phyloP scores from a whole-genome alignment of 92 coral and sea anemone genomes.

The Epizoanthus illoricatus region DNA sequence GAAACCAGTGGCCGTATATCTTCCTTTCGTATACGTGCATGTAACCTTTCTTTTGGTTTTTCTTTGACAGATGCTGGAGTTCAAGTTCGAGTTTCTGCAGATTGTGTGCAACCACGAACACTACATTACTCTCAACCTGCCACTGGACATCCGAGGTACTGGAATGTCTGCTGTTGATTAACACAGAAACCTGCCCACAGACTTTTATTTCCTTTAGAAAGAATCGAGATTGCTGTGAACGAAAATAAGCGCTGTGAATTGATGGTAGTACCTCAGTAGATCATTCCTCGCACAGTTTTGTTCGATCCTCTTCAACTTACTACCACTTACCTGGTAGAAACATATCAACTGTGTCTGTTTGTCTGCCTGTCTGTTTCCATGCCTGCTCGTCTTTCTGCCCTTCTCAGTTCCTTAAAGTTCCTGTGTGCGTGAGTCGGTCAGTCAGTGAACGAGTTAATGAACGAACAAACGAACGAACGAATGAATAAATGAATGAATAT shows the following conservation, averaged over 20 bases:
- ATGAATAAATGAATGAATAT: not conserved
- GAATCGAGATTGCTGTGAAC: not conserved
- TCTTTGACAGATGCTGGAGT: slow-evolving; percentile 90
- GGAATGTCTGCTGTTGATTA: not conserved
- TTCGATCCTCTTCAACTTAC: too few relatives aligned
- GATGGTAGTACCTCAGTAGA: too few relatives aligned
- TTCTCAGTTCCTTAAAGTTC: too few relatives aligned
- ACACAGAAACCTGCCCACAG: not conserved
- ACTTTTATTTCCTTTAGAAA: not conserved
- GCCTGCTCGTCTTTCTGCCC: too few relatives aligned
- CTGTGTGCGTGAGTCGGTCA: too few relatives aligned
- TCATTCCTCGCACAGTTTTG: too few relatives aligned
- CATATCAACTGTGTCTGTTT: not conserved
- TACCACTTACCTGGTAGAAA: too few relatives aligned
- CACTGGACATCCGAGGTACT: slow-evolving; percentile 87
- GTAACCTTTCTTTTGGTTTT: not conserved
- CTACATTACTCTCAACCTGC: slow-evolving; percentile 95
- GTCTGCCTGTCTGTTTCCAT: not conserved
- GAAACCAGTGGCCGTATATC: too few relatives aligned
- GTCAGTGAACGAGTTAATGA: too few relatives aligned
- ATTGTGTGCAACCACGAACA: slow-evolving; percentile 97
- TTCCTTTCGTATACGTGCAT: too few relatives aligned
- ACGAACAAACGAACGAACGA: too few relatives aligned
- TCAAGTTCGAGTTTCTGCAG: slow-evolving; percentile 94
- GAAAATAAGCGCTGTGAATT: too few relatives aligned